Conservation (phyloP, 2,888 invertebrate species). For the Luffia ferchaultella region DNA sequence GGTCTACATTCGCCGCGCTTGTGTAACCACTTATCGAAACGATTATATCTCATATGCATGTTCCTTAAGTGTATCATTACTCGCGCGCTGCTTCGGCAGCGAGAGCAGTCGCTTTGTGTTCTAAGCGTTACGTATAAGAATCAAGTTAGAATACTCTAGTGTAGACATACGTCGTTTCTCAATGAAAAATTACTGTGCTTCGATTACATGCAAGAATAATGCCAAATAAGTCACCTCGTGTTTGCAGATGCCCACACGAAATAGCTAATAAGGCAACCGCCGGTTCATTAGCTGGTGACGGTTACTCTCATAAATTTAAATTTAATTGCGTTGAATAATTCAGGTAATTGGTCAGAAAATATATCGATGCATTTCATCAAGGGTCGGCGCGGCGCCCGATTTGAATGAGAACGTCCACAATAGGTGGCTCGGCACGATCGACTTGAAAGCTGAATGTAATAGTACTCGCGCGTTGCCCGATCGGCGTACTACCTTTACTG, state of each 20-base stretch:
- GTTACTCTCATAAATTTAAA: slow-evolving; percentile 6
- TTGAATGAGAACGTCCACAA: slow-evolving; percentile 1
- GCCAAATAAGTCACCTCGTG: slow-evolving; percentile 7
- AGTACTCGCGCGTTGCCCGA: neutral
- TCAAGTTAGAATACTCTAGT: no score
- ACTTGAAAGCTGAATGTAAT: neutral
- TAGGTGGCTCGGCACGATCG: neutral
- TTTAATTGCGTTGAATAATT: slow-evolving; percentile 11
- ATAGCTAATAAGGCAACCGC: slow-evolving; percentile 6
- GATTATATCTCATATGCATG: no score
- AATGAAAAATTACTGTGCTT: no score
- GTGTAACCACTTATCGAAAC: no score
- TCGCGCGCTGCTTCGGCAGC: no score
- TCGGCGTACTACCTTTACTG: neutral
- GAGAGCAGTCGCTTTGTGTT: no score
- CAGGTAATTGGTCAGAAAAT: slow-evolving; percentile 10
- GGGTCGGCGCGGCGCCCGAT: slow-evolving; percentile 2
- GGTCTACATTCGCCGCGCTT: no score
- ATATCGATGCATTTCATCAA: slow-evolving; percentile 11
- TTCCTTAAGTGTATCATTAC: no score
- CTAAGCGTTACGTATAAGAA: no score
- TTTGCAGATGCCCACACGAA: slow-evolving; percentile 6
- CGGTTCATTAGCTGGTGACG: slow-evolving; percentile 6
- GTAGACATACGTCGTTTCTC: no score
- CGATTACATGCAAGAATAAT: slow-evolving; percentile 1